Evolutionary conservation across 2,113 vertebrate genomes (phyloP).

Genomic region (Alethe castanea): DNA sequence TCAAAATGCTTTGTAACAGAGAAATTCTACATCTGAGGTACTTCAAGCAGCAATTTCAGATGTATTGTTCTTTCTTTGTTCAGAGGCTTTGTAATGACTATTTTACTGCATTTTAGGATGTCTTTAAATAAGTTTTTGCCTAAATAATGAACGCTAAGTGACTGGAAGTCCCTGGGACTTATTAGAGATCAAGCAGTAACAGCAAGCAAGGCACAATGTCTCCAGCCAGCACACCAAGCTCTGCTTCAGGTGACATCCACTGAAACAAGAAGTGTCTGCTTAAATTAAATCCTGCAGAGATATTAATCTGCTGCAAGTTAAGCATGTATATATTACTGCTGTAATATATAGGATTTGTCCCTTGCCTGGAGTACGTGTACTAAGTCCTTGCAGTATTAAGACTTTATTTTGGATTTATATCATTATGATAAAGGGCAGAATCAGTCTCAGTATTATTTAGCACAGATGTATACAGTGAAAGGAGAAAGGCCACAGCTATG

Average conservation of each 20-base stretch:
- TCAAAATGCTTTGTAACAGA: not conserved
- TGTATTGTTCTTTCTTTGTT: not conserved
- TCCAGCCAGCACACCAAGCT: not conserved
- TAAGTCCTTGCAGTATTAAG: not conserved
- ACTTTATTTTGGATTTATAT: conserved; percentile 14
- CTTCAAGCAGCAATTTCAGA: not conserved
- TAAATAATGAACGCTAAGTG: not conserved
- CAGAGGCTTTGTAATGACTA: not conserved
- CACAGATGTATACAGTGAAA: not conserved
- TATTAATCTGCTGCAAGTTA: not conserved
- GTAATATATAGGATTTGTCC: not conserved
- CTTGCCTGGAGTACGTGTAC: not conserved
- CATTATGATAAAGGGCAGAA: not conserved
- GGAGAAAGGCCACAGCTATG: not conserved
- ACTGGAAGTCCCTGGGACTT: not conserved
- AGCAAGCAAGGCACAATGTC: not conserved
- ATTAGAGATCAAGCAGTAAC: not conserved
- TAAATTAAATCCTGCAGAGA: conserved; percentile 28
- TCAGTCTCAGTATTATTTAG: not conserved
- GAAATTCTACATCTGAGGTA: not conserved
- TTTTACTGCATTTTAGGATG: not conserved
- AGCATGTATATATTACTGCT: not conserved
- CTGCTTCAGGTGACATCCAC: not conserved
- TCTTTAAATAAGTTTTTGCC: not conserved
- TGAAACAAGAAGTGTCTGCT: not conserved